Conservation (phyloP, 2,797 vertebrate species). For the Pantherophis alleghaniensis region DNA sequence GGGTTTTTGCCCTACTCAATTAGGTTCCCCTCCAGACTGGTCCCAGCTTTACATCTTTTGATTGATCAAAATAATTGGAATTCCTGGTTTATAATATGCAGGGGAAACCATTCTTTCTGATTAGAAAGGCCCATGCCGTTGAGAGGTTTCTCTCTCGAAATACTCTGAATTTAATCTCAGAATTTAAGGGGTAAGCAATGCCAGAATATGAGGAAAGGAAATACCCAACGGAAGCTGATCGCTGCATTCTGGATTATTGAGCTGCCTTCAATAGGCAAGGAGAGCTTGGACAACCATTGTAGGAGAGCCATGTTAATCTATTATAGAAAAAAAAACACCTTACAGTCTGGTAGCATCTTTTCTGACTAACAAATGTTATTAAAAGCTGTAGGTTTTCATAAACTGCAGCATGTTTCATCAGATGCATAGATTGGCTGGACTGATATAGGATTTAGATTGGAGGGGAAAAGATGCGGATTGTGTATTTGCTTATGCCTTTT, state of each 20-base stretch:
- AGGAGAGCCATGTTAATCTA: background rate
- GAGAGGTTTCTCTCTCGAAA: background rate
- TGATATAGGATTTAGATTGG: background rate
- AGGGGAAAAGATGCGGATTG: background rate
- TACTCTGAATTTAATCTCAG: background rate
- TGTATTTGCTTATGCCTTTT: background rate
- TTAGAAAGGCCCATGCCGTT: background rate
- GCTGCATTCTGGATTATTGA: background rate
- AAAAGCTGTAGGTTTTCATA: background rate
- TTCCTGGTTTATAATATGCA: background rate
- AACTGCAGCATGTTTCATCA: background rate
- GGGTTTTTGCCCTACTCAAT: background rate
- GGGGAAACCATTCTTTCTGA: background rate
- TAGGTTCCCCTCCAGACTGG: background rate
- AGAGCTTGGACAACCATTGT: background rate
- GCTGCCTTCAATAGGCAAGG: background rate
- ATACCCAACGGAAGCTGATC: background rate
- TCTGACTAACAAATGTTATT: background rate
- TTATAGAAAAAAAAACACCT: background rate
- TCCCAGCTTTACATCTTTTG: background rate
- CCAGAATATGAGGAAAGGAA: background rate
- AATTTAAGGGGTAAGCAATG: background rate
- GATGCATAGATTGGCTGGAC: background rate
- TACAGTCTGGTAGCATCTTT: background rate
- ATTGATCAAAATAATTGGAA: background rate